Evolutionary conservation across 2,113 vertebrate species (phyloP).

Genomic region (Hymenochirus boettgeri): DNA sequence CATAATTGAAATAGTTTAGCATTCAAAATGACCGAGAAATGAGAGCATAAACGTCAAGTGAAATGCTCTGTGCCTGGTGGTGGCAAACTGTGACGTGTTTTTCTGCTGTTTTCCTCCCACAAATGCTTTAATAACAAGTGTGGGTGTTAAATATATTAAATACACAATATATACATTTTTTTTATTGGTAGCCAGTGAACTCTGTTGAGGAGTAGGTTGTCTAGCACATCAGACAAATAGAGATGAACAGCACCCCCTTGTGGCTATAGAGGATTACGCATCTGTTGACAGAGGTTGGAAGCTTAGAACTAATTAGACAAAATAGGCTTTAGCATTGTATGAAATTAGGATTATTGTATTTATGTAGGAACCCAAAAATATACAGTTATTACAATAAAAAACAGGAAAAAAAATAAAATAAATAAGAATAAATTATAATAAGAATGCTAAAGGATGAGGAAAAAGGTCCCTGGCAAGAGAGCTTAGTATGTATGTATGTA

Average conservation of each 20-base stretch:
- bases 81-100: background rate
- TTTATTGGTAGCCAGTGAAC: constrained; percentile 60
- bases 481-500: too few relatives aligned
- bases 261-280: constrained; percentile 56
- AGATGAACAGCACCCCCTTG: constrained; percentile 84
- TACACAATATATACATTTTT: too few relatives aligned
- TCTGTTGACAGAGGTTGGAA: too few relatives aligned
- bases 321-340: too few relatives aligned
- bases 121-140: constrained; percentile 55
- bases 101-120: constrained; percentile 1
- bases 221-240: constrained; percentile 56
- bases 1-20: constrained; percentile 31
- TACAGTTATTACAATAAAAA: too few relatives aligned
- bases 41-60: constrained; percentile 19
- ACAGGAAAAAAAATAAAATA: too few relatives aligned
- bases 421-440: too few relatives aligned
- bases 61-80: constrained; percentile 24
- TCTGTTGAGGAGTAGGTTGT: constrained; percentile 48
- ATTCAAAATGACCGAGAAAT: constrained; percentile 14
- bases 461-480: too few relatives aligned
- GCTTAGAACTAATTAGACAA: too few relatives aligned
- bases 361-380: too few relatives aligned
- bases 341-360: too few relatives aligned
- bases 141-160: constrained; percentile 18
- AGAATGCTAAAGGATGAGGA: too few relatives aligned